A percentile compares a stretch with the other conserved stretches of the same genome.
Evolutionary conservation across 2,113 vertebrate genomes (phyloP).

Genomic region (Chunga burmeisteri): DNA sequence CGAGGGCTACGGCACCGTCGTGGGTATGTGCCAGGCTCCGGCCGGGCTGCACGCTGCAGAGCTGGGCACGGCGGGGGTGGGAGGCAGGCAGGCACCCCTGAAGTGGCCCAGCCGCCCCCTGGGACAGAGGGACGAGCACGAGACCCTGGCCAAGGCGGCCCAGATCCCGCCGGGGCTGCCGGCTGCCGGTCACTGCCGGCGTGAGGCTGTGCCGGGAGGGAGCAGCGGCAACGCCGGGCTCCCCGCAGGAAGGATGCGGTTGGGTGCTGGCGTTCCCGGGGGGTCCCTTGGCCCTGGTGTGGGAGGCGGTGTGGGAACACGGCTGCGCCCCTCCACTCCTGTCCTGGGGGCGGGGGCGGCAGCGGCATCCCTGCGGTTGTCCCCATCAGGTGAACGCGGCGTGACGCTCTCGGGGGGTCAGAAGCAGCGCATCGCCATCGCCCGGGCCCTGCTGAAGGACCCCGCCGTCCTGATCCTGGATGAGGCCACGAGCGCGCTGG

Average conservation of each 20-base stretch:
- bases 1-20: conserved; percentile 85
- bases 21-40: conserved; percentile 75
- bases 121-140: fast-evolving
- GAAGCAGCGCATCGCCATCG: conserved; percentile 94
- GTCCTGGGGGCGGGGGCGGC: neutral
- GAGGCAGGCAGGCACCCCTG: neutral
- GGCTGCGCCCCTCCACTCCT: neutral
- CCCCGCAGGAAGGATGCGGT: fast-evolving
- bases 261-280: fast-evolving
- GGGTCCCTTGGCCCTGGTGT: neutral
- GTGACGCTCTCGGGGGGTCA: conserved; percentile 88
- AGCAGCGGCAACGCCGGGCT: fast-evolving
- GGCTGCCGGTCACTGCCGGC: fast-evolving
- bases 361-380: neutral
- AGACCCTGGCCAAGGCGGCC: neutral
- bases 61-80: neutral
- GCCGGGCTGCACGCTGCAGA: too few relatives aligned
- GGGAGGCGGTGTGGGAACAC: too few relatives aligned
- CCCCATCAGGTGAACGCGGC: conserved; percentile 84
- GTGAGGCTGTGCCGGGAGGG: neutral
- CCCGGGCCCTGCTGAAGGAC: conserved; percentile 90
- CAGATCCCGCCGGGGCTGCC: fast-evolving
- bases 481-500: conserved; percentile 92
- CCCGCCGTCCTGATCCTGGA: conserved; percentile 89
- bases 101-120: fast-evolving